Evolutionary conservation across 2,797 vertebrate genomes (phyloP), one percentile per base, ranked within the genome.

Genomic region (Petrocephalus sullivani): DNA sequence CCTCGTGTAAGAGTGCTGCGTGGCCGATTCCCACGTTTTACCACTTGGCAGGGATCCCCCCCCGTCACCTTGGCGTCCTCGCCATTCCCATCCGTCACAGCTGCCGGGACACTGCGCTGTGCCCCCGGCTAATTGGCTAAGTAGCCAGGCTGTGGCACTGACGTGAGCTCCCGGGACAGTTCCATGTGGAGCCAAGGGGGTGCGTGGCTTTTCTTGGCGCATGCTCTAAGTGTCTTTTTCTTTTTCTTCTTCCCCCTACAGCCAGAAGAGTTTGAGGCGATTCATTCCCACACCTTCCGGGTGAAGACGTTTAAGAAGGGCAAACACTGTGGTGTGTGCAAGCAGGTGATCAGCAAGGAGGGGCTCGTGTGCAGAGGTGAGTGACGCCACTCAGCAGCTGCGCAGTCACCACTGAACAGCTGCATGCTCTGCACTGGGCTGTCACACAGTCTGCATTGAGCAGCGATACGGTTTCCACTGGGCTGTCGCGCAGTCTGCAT

Each of bases 271-370:
- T 93, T 97, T 93, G 98, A 99, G 92, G 96, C 96, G 1, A 96
- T 98, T 91, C 96, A 96, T 12, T 95, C 95, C 0, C 98, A 99
- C 95, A 92, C 93, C 86, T 99, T 99, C 95, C 97, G 97, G 95
- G 95, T 97, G 93, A 98, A 98, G 92, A 97, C 95, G 41, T 99
- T 98, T 94, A 98, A 98, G 96, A 99, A 98, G 93, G 96, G 96
- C 94, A 98, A 97, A 91, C 96, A 97, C 8, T 99, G 98, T 0
- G 97, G 96, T 5, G 96, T 98, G 93, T 99, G 98, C 94, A 96
- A 98, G 58, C 97, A 98, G 94, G 97, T 96, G 90, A 97, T 99
- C 95, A 97, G 96, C 4, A 97, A 97, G 90, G 97, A 99, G 92
- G 98, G 98, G 67, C 97, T 97, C 89, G 95, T 96, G 90, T 99